Conservation (phyloP, 2,113 vertebrate genomes). For the Oncorhynchus gorbuscha region DNA sequence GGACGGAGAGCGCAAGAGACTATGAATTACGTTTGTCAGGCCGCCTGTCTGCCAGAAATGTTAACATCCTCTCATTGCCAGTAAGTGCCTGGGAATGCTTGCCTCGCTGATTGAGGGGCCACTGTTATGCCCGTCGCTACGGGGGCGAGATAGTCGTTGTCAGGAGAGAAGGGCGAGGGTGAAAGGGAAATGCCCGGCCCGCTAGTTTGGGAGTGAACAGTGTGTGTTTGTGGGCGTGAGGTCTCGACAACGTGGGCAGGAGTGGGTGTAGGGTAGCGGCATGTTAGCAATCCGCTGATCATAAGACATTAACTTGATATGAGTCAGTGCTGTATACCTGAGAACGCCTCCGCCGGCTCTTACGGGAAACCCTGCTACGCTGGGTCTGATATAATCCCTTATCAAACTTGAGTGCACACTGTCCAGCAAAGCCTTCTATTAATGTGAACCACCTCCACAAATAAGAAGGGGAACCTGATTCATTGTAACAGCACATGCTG, state of each 20-base stretch:
- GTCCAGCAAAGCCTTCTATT: neutral
- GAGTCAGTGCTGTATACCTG: constrained; percentile 35
- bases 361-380: neutral
- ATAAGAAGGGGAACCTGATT: constrained; percentile 13
- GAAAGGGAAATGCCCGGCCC: constrained; percentile 4
- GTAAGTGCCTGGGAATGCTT: neutral
- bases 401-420: neutral
- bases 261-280: constrained; percentile 16
- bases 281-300: constrained; percentile 35
- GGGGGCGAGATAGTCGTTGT: constrained; percentile 1
- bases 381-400: neutral
- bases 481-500: neutral
- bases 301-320: constrained; percentile 21
- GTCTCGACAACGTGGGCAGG: constrained; percentile 3
- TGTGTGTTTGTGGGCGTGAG: constrained; percentile 4
- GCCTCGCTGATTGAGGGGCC: constrained; percentile 6
- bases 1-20: neutral
- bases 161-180: constrained; percentile 7
- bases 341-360: constrained; percentile 18
- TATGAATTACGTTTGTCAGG: neutral
- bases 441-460: constrained; percentile 12
- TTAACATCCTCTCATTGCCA: neutral
- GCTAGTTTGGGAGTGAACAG: constrained; percentile 14
- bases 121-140: constrained; percentile 23
- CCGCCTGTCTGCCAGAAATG: neutral